A percentile compares a stretch with the other conserved stretches of the same genome.
phyloP scores from a whole-genome alignment of 2,113 vertebrate species.

The Urocynchramus pylzowi region DNA sequence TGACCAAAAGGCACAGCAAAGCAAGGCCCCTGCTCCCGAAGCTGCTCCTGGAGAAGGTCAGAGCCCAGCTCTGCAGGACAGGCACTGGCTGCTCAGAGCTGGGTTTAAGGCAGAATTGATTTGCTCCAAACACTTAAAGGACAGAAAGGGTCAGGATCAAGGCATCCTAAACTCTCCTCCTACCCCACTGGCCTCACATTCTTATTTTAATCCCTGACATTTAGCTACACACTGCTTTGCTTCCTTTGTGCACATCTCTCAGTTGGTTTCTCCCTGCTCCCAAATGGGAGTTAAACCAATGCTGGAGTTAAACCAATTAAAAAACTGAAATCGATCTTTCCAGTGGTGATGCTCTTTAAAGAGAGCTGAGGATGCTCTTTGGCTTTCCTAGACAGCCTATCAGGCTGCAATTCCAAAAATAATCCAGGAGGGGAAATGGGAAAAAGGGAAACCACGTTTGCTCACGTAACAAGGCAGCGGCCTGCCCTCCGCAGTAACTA shows the following conservation, averaged over 20 bases:
- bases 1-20: neutral
- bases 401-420: neutral
- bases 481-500: neutral
- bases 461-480: neutral
- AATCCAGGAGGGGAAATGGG: neutral
- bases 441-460: neutral
- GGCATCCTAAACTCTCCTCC: neutral
- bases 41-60: neutral
- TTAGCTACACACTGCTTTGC: neutral
- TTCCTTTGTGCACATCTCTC: neutral
- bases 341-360: neutral
- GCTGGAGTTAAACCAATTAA: neutral
- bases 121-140: neutral
- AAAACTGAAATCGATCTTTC: neutral
- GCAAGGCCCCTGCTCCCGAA: neutral
- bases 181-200: neutral
- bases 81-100: neutral
- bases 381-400: neutral
- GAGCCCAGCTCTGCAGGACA: fast-evolving
- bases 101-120: neutral
- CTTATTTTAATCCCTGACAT: neutral
- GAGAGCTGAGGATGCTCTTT: neutral
- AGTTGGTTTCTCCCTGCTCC: neutral
- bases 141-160: neutral
- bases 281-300: neutral